Evolutionary conservation across 2,113 vertebrate species (phyloP), one percentile per base, ranked within the genome.

Genomic region (Hydrochoerus hydrochaeris): DNA sequence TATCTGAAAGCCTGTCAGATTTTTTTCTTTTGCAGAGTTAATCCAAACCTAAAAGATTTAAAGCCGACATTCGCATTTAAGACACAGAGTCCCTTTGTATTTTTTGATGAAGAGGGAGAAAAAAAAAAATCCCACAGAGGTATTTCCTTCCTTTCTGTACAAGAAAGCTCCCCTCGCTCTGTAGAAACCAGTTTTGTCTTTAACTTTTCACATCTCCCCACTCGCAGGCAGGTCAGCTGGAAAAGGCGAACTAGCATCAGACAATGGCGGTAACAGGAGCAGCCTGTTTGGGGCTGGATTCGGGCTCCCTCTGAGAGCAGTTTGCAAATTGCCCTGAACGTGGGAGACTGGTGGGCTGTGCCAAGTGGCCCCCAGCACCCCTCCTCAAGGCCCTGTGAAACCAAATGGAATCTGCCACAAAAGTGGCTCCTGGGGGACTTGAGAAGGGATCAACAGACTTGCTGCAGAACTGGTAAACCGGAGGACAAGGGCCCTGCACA

Each of bases 1-100:
- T 99, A 99, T 99, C 98, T 99, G 99, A 99, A 99, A 99, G 99
- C 98, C 98, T 98, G 98, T 98, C 99, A 99, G 99, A 99, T 99
- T 99, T 99, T 98, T 95, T 94, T 94, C 97, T 98, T 98, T 98
- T 98, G 97, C 98, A 96, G 98, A 99, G 98, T 99, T 99, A 99
- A 99, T 99, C 98, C 98, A 99, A 99, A 99, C 98, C 98, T 99
- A 98, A 99, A 98, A 99, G 99, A 99, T 99, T 99, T 98, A 99
- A 99, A 99, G 98, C 99, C 95, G 98, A 98, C 99, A 98, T 98
- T 98, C 97, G 97, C 98, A 98, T 98, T 98, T 98, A 98, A 98
- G 98, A 99, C 99, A 99, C 98, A 99, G 98, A 98, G 98, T 98
- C 98, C 98, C 99, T 99, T 99, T 99, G 99, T 99, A 97, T 98